Percentiles rank a stretch among this genome's conserved stretches.
Evolutionary conservation across 1,140 invertebrate species (phyloP).

Genomic region (Drosophila suzukii): DNA sequence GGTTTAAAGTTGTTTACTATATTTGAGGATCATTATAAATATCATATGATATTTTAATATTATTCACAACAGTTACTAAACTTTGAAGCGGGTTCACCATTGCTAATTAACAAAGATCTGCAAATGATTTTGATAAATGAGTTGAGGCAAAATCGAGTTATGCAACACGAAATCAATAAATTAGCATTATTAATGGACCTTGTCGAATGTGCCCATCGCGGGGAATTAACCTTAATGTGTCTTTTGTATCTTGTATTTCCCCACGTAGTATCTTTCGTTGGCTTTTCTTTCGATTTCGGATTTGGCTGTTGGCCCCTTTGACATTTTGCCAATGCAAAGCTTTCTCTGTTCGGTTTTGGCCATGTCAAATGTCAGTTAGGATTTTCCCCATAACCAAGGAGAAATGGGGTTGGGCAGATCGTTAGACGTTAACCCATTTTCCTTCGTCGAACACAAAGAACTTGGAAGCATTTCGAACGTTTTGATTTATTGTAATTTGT

Average conservation of each 20-base stretch:
- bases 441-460: no score
- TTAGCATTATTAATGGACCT: conserved; percentile 44
- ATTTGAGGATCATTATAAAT: no score
- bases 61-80: not conserved
- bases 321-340: conserved; percentile 34
- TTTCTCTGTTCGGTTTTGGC: conserved; percentile 28
- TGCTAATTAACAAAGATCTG: not conserved
- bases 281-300: conserved; percentile 16
- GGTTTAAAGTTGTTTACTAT: no score
- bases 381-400: conserved; percentile 12
- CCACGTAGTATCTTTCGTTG: not conserved
- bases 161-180: conserved; percentile 38
- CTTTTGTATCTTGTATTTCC: conserved; percentile 5
- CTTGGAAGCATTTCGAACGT: not conserved
- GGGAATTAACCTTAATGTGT: conserved; percentile 48
- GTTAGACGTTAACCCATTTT: conserved; percentile 24
- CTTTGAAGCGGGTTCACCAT: not conserved
- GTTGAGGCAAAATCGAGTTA: conserved; percentile 3
- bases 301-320: conserved; percentile 23
- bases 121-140: conserved; percentile 7
- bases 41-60: not conserved
- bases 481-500: not conserved
- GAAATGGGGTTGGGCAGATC: conserved; percentile 10
- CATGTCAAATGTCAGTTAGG: conserved; percentile 48
- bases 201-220: conserved; percentile 22